These are phyloP conservation scores for Dolomedes plantarius DNA, from an alignment of 2,888 invertebrate species.

Conservation along the genomic window DNA sequence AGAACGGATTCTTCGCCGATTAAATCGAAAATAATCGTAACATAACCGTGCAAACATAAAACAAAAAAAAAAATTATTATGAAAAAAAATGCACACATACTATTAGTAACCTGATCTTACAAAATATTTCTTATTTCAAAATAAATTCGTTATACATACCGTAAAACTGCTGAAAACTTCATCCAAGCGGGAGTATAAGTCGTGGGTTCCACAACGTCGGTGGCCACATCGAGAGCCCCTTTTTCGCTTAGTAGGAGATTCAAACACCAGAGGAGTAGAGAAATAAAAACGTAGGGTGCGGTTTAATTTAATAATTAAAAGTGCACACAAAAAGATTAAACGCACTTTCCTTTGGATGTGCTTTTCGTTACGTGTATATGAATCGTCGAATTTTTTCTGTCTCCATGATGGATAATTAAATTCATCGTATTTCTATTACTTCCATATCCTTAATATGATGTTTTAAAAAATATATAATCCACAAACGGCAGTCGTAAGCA, in stretches of 20 bases:
- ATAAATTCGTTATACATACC: conserved; percentile 21
- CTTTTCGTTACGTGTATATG: background rate
- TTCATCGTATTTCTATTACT: background rate
- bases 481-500: conserved; percentile 1
- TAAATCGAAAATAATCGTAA: too few relatives aligned
- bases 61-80: too few relatives aligned
- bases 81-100: too few relatives aligned
- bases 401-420: background rate
- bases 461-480: conserved; percentile 19
- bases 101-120: too few relatives aligned
- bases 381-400: background rate
- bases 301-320: background rate
- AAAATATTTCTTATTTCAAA: too few relatives aligned
- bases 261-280: background rate
- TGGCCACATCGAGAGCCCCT: conserved; percentile 37
- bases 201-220: conserved; percentile 30
- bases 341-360: conserved; percentile 14
- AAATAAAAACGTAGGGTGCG: conserved; percentile 17
- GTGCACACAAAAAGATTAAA: too few relatives aligned
- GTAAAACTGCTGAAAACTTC: background rate
- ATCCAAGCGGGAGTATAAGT: conserved; percentile 29
- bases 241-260: conserved; percentile 13
- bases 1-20: too few relatives aligned
- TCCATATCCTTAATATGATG: conserved; percentile 17
- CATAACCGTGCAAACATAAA: too few relatives aligned